Conservation (phyloP, 2,113 vertebrate genomes). For the Herpetotheres cachinnans region DNA sequence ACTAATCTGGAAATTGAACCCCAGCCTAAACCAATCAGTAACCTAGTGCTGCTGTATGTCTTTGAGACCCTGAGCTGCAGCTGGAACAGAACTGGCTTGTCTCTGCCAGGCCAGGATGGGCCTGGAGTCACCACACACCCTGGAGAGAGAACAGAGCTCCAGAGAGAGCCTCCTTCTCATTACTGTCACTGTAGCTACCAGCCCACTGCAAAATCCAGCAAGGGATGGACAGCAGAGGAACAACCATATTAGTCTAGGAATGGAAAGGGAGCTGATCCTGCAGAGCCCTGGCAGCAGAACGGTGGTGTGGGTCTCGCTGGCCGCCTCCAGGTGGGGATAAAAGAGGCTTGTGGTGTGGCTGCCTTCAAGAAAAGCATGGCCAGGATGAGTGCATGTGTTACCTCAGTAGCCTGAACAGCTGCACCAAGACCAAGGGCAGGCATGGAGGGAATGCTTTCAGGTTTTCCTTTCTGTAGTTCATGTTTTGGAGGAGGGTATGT, state of each 20-base stretch:
- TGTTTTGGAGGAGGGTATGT: background rate
- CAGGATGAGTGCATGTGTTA: background rate
- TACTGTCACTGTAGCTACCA: background rate
- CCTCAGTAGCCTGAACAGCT: background rate
- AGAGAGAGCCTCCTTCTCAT: background rate
- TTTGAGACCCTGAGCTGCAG: background rate
- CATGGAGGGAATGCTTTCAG: background rate
- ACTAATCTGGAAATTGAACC: background rate
- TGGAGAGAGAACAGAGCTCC: background rate
- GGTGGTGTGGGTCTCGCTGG: accelerated
- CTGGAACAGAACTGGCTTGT: background rate
- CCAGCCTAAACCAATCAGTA: background rate
- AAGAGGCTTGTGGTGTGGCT: background rate
- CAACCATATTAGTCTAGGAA: background rate
- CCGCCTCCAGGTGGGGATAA: background rate
- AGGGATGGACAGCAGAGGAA: background rate
- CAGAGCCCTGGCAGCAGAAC: background rate
- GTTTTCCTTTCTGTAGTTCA: background rate
- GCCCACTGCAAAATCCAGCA: background rate
- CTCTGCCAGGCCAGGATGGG: background rate
- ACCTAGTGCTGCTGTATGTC: background rate
- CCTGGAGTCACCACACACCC: background rate
- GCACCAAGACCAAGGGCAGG: accelerated
- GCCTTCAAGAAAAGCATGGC: background rate
- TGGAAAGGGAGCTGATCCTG: background rate